A percentile compares a stretch with the other conserved stretches of the same genome.
phyloP scores from a whole-genome alignment of 2,113 vertebrate species.

The Chloropsis hardwickii region DNA sequence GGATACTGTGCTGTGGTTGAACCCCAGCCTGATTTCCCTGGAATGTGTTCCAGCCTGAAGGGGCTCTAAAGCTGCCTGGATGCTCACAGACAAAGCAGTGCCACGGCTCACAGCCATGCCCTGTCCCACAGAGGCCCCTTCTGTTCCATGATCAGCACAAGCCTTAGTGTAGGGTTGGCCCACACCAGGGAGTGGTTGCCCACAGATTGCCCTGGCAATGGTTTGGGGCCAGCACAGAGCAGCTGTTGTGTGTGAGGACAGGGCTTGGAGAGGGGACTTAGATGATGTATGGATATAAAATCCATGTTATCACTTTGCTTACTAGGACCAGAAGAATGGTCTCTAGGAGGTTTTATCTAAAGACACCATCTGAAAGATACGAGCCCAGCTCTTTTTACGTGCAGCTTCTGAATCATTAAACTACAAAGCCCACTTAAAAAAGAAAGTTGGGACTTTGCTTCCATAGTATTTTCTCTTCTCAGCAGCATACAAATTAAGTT shows the following conservation, averaged over 20 bases:
- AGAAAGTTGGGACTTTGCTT: not conserved
- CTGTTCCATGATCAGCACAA: not conserved
- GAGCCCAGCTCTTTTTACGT: not conserved
- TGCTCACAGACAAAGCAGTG: not conserved
- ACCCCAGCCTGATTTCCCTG: not conserved
- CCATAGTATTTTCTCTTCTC: not conserved
- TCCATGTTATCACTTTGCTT: not conserved
- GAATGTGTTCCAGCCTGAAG: not conserved
- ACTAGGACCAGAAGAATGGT: not conserved
- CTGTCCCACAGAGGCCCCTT: not conserved
- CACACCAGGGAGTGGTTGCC: not conserved
- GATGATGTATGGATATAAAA: not conserved
- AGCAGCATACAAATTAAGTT: not conserved
- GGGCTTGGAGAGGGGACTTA: not conserved
- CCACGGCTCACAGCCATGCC: not conserved
- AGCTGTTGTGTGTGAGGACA: not conserved
- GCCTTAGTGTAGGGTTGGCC: not conserved
- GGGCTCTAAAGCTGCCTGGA: not conserved
- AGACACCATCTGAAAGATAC: not conserved
- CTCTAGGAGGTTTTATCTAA: not conserved
- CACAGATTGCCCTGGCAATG: not conserved
- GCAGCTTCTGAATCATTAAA: not conserved
- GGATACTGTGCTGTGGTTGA: fast-evolving
- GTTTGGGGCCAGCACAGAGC: not conserved
- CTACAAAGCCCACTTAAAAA: not conserved